Evolutionary conservation across 1,140 invertebrate genomes (phyloP).

Genomic region (Carposina sasakii): DNA sequence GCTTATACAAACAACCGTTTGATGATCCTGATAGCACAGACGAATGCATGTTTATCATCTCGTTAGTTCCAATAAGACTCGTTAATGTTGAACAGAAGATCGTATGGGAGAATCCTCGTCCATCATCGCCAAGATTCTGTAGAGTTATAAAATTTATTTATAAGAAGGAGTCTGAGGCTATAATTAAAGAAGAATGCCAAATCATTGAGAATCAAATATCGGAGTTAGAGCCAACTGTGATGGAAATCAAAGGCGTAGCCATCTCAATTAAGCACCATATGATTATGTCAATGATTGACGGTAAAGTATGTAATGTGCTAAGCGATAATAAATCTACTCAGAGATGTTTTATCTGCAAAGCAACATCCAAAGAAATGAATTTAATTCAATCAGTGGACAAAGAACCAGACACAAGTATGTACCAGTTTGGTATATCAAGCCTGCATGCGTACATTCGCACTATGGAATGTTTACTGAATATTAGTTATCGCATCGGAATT

Average conservation of each 20-base stretch:
- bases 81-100: slow-evolving; percentile 11
- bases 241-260: background rate
- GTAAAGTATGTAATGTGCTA: background rate
- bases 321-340: background rate
- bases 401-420: background rate
- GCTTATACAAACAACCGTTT: slow-evolving; percentile 28
- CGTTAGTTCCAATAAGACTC: slow-evolving; percentile 28
- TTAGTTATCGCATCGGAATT: background rate
- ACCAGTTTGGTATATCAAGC: background rate
- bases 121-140: slow-evolving; percentile 19
- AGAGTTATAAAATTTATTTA: slow-evolving; percentile 23
- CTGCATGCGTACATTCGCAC: background rate
- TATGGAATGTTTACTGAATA: background rate
- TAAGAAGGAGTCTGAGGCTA: slow-evolving; percentile 15
- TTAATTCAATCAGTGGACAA: background rate
- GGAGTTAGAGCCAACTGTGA: background rate
- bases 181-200: background rate
- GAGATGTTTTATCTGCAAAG: slow-evolving; percentile 1
- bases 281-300: background rate
- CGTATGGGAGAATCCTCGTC: slow-evolving; percentile 20
- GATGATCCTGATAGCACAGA: slow-evolving; percentile 16
- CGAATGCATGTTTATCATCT: slow-evolving; percentile 31
- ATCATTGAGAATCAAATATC: background rate
- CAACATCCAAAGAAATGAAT: background rate
- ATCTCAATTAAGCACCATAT: background rate